Base-by-base conservation (phyloP, 2,113 vertebrate genomes). In the Hassar affinis region DNA sequence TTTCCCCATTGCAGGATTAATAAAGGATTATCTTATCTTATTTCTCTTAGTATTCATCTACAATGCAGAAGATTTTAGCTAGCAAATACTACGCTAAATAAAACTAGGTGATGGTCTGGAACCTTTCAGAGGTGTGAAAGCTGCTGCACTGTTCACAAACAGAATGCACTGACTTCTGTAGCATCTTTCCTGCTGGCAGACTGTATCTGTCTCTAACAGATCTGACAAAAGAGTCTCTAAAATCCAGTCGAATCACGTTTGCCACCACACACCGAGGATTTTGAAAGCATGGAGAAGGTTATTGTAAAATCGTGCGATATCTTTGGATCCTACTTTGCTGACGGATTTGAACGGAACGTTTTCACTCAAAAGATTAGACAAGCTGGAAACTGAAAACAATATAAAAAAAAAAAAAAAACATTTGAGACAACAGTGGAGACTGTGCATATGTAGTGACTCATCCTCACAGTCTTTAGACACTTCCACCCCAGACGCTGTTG, bases 401-500 rank as follows among this genome's bases (percentile, higher is more conserved):
- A 54, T 74, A 17, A 42, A 42, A 20, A 25, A 18, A 68, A n/a
- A 2, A 42, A 51, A 59, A 59, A 80, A 35, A 54, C 30, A 69
- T 33, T 54, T 33, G 33, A 81, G 38, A 57, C 35, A 22, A 72
- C 35, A 22, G 22, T 59, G 22, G n/a, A 59, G 80, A 45, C n/a
- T 33, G 56, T 82, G 38, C 68, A 82, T 82, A 82, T 82, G 68
- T 72, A 74, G n/a, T 82, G 80, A 82, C 52, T 82, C 80, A 82
- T 74, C 80, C 15, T 80, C 49, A 4, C 27, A 51, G 79, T 69
- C 68, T 72, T 42, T 22, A 56, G 66, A 35, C 38, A 47, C 68
- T 82, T 82, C 15, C 80, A 33, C 38, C 27, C 68, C 52, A 27
- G 38, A 68, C 25, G n/a, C 25, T 59, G 52, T 42, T 74, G 38